Base-by-base conservation (phyloP, 1,140 invertebrate genomes). In the Brachionus sp. region DNA sequence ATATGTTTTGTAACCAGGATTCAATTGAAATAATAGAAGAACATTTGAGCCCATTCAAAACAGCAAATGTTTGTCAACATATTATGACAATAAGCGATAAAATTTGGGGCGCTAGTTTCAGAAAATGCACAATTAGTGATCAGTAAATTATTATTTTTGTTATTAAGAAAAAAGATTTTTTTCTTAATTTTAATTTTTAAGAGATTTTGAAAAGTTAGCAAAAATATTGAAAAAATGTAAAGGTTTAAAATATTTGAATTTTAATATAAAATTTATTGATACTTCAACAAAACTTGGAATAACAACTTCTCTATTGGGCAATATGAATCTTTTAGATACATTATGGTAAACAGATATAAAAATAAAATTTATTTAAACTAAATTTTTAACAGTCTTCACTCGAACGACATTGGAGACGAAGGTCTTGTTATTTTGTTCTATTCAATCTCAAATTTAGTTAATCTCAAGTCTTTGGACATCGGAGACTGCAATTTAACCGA, bases 161-260 rank as follows among this genome's bases (percentile, higher is more conserved):
- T n/a, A 7, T 53, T 19, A 16, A 53, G n/a, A n/a, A n/a, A n/a
- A n/a, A n/a, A 53, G n/a, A 53, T 53, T 53, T 53, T 0, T 3
- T 16, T 53, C 19, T 53, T 53, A 23, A 66, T 13, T 62, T 80
- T 29, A 10, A 5, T 0, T 23, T 25, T 23, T n/a, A 64, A 80
- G 77, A 62, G 77, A 80, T 35, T 80, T 80, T 80, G 77, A 80
- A 80, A 80, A 66, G 57, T 33, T 80, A 35, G 33, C 57, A 10
- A 39, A 42, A 35, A n/a, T 16, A 37, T 57, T 80, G 29, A 80
- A 80, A 80, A 80, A 80, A 80, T 80, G 77, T 23, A 62, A 62
- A 13, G 39, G 46, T 35, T 5, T 80, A 25, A 66, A 39, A 37
- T 80, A 80, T 62, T 25, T 80, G 12, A 80, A 80, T 66, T 66